A percentile compares a stretch with the other conserved stretches of the same genome.
Evolutionary conservation across 2,888 invertebrate genomes (phyloP).

Genomic region (Unio pictorum): DNA sequence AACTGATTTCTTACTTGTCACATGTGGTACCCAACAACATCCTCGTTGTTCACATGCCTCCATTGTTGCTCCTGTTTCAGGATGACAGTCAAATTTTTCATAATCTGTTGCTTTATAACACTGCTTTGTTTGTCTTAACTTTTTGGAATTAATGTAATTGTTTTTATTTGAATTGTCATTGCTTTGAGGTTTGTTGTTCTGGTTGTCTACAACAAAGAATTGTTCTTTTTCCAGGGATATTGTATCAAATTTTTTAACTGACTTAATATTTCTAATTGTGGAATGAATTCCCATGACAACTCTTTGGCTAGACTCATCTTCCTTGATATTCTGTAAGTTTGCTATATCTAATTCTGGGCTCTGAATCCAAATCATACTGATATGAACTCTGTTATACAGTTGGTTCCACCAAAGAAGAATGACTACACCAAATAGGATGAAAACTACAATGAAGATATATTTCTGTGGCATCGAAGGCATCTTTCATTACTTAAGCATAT

Average conservation of each 20-base stretch:
- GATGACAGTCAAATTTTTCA: constrained; percentile 55
- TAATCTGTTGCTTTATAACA: not conserved
- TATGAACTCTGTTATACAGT: not conserved
- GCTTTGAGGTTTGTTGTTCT: no score
- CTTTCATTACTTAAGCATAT: no score
- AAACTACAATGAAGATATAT: no score
- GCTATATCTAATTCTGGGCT: constrained; percentile 1
- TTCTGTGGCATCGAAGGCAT: no score
- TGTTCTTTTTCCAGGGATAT: no score
- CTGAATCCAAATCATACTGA: constrained; percentile 6
- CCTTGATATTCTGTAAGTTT: not conserved
- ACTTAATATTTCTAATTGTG: no score
- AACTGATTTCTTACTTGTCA: constrained; percentile 10
- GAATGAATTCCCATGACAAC: no score
- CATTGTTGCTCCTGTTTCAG: constrained; percentile 29
- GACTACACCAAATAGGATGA: no score
- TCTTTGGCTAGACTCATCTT: no score
- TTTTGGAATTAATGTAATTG: constrained; percentile 5
- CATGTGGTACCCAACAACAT: constrained; percentile 46
- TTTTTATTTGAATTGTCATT: not conserved
- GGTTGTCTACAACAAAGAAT: constrained; percentile 7
- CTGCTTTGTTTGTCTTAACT: not conserved
- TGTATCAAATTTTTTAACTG: no score
- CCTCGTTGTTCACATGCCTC: constrained; percentile 37
- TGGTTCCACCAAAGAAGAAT: no score